phyloP scores from a whole-genome alignment of 1,140 invertebrate genomes.

The Cheumatopsyche charites region DNA sequence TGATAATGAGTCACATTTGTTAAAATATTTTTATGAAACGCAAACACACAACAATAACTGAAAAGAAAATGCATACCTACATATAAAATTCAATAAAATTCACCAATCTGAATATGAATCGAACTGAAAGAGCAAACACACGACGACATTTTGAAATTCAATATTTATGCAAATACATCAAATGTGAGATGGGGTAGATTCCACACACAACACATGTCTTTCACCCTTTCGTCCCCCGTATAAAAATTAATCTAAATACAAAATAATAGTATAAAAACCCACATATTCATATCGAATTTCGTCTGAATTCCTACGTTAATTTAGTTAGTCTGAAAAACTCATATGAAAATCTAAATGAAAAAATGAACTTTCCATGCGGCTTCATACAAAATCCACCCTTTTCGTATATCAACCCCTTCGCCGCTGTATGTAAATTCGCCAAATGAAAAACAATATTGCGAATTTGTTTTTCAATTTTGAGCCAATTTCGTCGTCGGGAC shows the following conservation, averaged over 20 bases:
- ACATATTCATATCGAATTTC: no score
- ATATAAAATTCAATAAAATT: no score
- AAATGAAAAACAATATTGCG: conserved; percentile 44
- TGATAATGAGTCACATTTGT: no score
- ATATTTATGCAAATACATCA: conserved; percentile 20
- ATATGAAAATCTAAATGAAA: neutral
- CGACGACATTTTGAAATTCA: conserved; percentile 18
- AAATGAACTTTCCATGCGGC: neutral
- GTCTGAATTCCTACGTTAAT: no score
- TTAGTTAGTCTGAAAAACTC: no score
- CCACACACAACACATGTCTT: neutral
- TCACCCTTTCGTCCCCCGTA: conserved; percentile 6
- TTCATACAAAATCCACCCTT: neutral
- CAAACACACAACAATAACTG: no score
- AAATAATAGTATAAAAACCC: no score
- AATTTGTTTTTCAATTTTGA: conserved; percentile 46
- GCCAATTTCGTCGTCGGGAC: conserved; percentile 33
- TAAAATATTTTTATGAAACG: no score
- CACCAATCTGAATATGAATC: neutral
- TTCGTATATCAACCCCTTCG: conserved; percentile 7
- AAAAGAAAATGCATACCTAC: no score
- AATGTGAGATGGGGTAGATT: neutral
- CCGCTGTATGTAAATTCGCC: conserved; percentile 33
- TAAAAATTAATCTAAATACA: no score
- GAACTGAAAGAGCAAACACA: neutral